phyloP scores from a whole-genome alignment of 2,888 invertebrate species.

The Colostygia pectinataria region DNA sequence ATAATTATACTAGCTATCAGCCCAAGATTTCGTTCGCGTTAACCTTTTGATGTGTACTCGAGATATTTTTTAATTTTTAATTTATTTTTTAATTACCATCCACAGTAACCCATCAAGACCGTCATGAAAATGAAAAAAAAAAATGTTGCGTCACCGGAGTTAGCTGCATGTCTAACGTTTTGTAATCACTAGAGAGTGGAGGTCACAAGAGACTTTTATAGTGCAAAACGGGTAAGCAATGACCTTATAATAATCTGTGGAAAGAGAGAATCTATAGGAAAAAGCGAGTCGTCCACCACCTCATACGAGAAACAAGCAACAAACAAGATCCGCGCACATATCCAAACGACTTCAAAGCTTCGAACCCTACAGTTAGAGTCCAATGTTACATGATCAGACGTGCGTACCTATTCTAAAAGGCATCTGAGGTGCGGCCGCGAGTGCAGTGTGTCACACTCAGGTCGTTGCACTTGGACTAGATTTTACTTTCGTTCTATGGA shows the following conservation, averaged over 20 bases:
- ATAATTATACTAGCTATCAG: too few relatives aligned
- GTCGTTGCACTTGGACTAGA: conserved; percentile 67
- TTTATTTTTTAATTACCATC: too few relatives aligned
- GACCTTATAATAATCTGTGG: conserved; percentile 25
- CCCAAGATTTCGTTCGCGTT: too few relatives aligned
- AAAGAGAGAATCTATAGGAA: conserved; percentile 30
- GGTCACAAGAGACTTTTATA: conserved; percentile 9
- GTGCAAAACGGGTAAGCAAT: conserved; percentile 12
- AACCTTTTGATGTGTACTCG: too few relatives aligned
- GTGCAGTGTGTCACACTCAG: conserved; percentile 71
- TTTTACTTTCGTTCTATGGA: conserved; percentile 77
- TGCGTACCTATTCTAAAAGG: conserved; percentile 30
- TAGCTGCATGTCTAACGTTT: neutral
- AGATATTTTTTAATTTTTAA: too few relatives aligned
- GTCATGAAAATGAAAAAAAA: too few relatives aligned
- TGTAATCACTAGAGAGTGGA: conserved; percentile 2
- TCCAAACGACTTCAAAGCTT: conserved; percentile 14
- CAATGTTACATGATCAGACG: conserved; percentile 9
- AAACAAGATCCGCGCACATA: conserved; percentile 27
- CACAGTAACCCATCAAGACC: too few relatives aligned
- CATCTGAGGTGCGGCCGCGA: conserved; percentile 47
- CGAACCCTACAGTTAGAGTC: conserved; percentile 9
- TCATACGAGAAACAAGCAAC: conserved; percentile 32
- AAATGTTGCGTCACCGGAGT: too few relatives aligned
- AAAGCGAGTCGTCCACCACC: conserved; percentile 34